Percentiles rank a stretch among this genome's conserved stretches.
Evolutionary conservation across 2,113 vertebrate species (phyloP).

Genomic region (Cryptomyrus ogoouensis): DNA sequence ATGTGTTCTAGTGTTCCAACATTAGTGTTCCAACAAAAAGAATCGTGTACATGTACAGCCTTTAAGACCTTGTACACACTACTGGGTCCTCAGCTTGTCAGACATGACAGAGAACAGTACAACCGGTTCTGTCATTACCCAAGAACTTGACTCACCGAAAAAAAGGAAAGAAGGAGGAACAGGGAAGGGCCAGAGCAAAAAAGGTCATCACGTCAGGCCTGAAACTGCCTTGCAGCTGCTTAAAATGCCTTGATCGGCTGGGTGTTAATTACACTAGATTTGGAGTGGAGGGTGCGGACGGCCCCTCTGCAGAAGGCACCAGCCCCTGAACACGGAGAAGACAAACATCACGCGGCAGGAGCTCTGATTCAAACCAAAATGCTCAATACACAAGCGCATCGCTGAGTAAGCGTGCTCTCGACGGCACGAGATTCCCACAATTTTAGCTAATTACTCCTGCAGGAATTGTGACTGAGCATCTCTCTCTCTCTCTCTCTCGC

Average conservation of each 20-base stretch:
- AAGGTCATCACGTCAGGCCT: background rate
- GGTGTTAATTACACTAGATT: constrained; percentile 59
- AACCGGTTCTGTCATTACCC: background rate
- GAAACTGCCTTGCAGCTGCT: background rate
- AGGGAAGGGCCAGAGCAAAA: background rate
- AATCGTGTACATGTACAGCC: background rate
- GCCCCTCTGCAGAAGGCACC: constrained; percentile 33
- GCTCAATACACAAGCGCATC: constrained; percentile 22
- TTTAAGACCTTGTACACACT: background rate
- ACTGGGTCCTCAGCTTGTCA: background rate
- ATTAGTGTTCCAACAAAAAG: background rate
- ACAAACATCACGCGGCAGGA: constrained; percentile 15
- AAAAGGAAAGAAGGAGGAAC: background rate
- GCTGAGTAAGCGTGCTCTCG: constrained; percentile 29
- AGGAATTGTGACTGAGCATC: constrained; percentile 25
- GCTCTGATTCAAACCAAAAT: constrained; percentile 26
- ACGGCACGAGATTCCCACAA: constrained; percentile 13
- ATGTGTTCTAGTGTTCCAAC: background rate
- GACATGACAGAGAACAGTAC: background rate
- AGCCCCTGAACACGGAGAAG: constrained; percentile 17
- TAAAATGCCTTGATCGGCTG: constrained; percentile 35
- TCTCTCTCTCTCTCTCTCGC: background rate
- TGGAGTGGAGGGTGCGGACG: constrained; percentile 38
- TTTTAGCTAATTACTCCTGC: constrained; percentile 37
- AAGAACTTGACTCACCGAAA: background rate